Evolutionary conservation across 2,113 vertebrate genomes (phyloP), one percentile per base, ranked within the genome.

Genomic region (Indicator indicator): DNA sequence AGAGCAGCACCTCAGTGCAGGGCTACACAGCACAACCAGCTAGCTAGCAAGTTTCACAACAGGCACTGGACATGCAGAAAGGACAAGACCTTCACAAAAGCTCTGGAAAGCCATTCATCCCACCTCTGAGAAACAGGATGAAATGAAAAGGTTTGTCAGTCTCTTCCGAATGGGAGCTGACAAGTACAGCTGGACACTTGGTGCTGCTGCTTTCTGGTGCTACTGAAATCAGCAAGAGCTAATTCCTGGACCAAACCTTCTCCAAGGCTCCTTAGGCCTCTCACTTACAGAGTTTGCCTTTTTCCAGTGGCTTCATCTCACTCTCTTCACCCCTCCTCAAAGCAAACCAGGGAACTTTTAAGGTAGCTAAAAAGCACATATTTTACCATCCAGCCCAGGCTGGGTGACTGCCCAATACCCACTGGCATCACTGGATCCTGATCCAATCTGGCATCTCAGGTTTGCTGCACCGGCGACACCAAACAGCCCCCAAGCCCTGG

Each of bases 151-250:
- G 82, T 89, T 91, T 87, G 76, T 68, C 84, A 83, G 46, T 40
- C 52, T 86, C 78, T 77, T 73, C 75, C 0, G 3, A 94, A 84
- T 59, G 81, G 68, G 71, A 87, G 72, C 60, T 87, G 95, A 95
- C 78, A 91, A 80, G 56, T 76, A 83, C 89, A 95, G 64, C 78
- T 87, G 93, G 84, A 89, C 85, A 46, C 36, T 46, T 87, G 74
- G 81, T 14, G 4, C n/a, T 14, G 4, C n/a, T 76, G 77, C 81
- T 90, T 79, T 88, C 89, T 69, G 55, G 13, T 73, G 77, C 77
- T 92, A 69, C 58, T 92, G 90, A 86, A 89, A 92, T 84, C 93
- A 95, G 84, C 73, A 52, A 70, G 56, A 50, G 65, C 70, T 48
- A 33, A 76, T 69, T 88, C 70, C 16, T 2, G 5, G 42, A 71